These are phyloP conservation scores for Phocoena phocoena DNA, from an alignment of 2,113 vertebrate genomes.

Conservation along the genomic window DNA sequence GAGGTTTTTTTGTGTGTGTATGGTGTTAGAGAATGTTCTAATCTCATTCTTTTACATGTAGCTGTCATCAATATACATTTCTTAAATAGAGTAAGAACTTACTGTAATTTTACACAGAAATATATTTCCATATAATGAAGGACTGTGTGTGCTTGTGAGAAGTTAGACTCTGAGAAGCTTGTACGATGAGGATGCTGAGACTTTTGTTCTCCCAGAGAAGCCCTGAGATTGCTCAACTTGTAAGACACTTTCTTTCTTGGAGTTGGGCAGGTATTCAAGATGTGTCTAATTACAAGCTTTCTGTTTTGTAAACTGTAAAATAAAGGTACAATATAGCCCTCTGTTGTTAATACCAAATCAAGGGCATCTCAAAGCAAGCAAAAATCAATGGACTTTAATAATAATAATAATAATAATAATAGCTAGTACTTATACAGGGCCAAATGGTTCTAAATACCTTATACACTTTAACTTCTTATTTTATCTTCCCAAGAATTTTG, in stretches of 20 bases:
- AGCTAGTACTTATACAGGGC: neutral
- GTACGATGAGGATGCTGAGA: accelerated
- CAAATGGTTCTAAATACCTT: neutral
- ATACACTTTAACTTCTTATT: neutral
- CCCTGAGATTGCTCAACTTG: neutral
- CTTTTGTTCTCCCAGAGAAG: neutral
- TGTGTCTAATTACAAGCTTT: neutral
- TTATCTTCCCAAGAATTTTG: neutral
- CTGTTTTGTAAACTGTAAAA: neutral
- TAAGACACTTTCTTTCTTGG: neutral
- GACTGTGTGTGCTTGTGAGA: neutral
- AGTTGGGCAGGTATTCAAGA: neutral
- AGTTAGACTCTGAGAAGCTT: neutral
- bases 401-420: neutral
- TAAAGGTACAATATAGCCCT: neutral
- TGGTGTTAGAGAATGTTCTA: neutral
- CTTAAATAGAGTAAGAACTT: neutral
- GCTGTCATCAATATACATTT: neutral
- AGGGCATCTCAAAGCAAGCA: neutral
- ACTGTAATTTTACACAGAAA: neutral
- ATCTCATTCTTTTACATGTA: neutral
- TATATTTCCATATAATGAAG: accelerated
- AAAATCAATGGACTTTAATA: neutral
- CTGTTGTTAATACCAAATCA: neutral
- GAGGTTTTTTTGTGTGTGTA: neutral